Evolutionary conservation across 1,140 invertebrate species (phyloP).

Genomic region (Conopomorpha cramerella): DNA sequence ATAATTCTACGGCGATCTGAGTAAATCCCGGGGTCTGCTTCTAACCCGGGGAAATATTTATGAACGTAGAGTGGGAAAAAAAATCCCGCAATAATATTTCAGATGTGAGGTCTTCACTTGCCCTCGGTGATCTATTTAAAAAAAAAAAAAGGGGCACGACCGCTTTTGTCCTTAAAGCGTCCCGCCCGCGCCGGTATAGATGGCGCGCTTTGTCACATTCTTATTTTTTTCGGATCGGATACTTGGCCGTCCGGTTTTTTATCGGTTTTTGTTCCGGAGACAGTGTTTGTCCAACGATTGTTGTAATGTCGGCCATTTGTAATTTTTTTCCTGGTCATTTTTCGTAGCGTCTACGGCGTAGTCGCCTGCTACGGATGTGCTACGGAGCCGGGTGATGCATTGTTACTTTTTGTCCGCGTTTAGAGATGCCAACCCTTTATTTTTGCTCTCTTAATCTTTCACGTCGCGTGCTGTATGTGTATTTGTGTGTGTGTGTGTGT

Average conservation of each 20-base stretch:
- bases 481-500: no score
- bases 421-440: not conserved
- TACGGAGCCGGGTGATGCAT: no score
- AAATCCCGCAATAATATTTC: slow-evolving; percentile 61
- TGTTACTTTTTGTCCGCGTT: no score
- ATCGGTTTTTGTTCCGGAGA: slow-evolving; percentile 59
- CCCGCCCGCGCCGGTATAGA: no score
- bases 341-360: no score
- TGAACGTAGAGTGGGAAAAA: slow-evolving; percentile 55
- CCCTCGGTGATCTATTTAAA: slow-evolving; percentile 57
- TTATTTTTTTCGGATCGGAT: slow-evolving; percentile 58
- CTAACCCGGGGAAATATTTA: slow-evolving; percentile 46
- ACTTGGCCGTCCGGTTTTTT: slow-evolving; percentile 41
- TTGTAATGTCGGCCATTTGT: slow-evolving; percentile 51
- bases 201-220: slow-evolving; percentile 57
- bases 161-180: no score
- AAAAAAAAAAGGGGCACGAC: no score
- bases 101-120: slow-evolving; percentile 49
- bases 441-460: no score
- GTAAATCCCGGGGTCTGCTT: no score
- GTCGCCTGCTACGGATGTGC: no score
- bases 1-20: slow-evolving; percentile 52
- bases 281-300: slow-evolving; percentile 31
- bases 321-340: slow-evolving; percentile 14
- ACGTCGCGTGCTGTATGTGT: no score